Evolutionary conservation across 1,140 invertebrate species (phyloP).

Genomic region (Drosophila gunungcola): DNA sequence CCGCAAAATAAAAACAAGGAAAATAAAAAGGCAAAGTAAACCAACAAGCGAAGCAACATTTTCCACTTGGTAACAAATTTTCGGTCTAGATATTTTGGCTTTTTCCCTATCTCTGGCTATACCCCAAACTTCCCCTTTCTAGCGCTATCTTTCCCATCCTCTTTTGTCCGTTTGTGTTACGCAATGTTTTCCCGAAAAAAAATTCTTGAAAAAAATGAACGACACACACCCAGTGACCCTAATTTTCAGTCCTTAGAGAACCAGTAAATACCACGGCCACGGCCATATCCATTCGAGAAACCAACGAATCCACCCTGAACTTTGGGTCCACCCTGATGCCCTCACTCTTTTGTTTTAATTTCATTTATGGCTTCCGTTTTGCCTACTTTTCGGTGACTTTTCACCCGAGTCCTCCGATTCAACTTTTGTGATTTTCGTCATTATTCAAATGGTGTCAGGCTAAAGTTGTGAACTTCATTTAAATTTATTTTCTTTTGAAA

Average conservation of each 20-base stretch:
- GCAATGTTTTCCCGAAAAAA: slow-evolving; percentile 48
- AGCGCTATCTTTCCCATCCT: slow-evolving; percentile 13
- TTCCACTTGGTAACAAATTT: slow-evolving; percentile 74
- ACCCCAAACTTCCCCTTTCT: slow-evolving; percentile 24
- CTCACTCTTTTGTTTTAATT: slow-evolving; percentile 74
- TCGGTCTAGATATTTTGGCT: slow-evolving; percentile 65
- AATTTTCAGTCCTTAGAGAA: slow-evolving; percentile 78
- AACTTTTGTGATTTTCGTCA: slow-evolving; percentile 46
- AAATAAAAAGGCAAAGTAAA: slow-evolving; percentile 21
- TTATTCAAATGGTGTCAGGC: slow-evolving; percentile 42
- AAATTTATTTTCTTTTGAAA: slow-evolving; percentile 30
- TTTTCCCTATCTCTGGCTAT: slow-evolving; percentile 48
- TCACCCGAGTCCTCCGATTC: slow-evolving; percentile 37
- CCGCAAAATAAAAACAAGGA: slow-evolving; percentile 53
- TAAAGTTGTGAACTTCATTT: slow-evolving; percentile 44
- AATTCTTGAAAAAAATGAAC: slow-evolving; percentile 17
- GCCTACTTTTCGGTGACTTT: slow-evolving; percentile 68
- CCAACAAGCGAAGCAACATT: slow-evolving; percentile 53
- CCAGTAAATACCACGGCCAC: slow-evolving; percentile 61
- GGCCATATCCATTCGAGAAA: slow-evolving; percentile 22
- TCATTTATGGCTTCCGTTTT: slow-evolving; percentile 82
- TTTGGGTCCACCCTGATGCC: slow-evolving; percentile 22
- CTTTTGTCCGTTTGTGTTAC: slow-evolving; percentile 46
- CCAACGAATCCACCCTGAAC: slow-evolving; percentile 31
- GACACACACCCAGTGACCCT: slow-evolving; percentile 81